phyloP scores from a whole-genome alignment of 1,140 invertebrate species.

The Rhopalosiphum padi region DNA sequence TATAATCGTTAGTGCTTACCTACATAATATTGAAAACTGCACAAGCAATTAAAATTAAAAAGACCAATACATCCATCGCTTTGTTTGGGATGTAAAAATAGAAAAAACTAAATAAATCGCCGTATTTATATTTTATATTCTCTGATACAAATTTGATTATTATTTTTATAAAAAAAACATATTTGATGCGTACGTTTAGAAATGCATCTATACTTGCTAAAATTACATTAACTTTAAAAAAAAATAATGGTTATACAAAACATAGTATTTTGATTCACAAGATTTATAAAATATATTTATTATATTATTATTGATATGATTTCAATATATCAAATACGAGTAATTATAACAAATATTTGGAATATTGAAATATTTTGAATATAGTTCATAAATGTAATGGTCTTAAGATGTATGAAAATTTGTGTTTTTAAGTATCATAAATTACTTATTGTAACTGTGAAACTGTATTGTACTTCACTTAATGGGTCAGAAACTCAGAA shows the following conservation, averaged over 20 bases:
- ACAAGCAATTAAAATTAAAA: background rate
- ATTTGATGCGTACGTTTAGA: no score
- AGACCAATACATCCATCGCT: background rate
- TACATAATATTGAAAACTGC: constrained; percentile 5
- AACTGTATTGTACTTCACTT: no score
- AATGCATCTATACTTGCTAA: no score
- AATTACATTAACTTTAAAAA: no score
- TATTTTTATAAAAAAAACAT: background rate
- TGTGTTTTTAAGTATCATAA: background rate
- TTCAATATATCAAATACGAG: background rate
- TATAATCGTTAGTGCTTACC: background rate
- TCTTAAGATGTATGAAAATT: background rate
- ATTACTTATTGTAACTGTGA: no score
- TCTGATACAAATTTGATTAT: background rate
- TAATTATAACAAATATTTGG: no score
- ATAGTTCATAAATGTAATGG: background rate
- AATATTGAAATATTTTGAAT: background rate
- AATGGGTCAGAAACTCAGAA: no score
- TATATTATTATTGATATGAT: background rate
- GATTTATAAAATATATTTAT: background rate
- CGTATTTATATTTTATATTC: background rate
- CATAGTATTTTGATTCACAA: background rate
- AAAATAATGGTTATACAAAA: no score
- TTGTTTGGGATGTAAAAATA: background rate
- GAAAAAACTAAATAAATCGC: background rate